Conservation (phyloP, 2,888 invertebrate species). For the Epistrophe eligans region DNA sequence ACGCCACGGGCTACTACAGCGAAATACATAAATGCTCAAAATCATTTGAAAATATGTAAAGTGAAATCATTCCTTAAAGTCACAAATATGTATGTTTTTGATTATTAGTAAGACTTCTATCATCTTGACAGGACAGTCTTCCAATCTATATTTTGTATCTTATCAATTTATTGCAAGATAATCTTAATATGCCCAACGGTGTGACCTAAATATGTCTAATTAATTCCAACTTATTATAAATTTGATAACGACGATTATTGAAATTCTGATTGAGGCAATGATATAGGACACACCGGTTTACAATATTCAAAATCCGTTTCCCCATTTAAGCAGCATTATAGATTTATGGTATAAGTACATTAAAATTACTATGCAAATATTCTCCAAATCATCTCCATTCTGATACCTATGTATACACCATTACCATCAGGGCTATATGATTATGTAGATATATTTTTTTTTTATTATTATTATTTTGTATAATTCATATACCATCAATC, state of each 20-base stretch:
- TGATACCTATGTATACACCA: no score
- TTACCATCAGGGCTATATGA: neutral
- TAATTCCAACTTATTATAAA: neutral
- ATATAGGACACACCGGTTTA: neutral
- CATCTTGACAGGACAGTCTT: no score
- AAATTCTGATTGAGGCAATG: neutral
- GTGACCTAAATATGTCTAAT: no score
- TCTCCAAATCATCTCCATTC: slow-evolving; percentile 16
- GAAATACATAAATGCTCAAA: no score
- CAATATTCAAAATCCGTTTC: neutral
- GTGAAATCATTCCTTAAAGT: no score
- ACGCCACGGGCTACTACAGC: no score
- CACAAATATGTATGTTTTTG: no score
- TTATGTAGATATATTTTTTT: slow-evolving; percentile 12
- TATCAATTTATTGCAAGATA: no score
- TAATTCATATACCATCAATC: slow-evolving; percentile 53
- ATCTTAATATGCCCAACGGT: no score
- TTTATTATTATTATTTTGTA: slow-evolving; percentile 7
- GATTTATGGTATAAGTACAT: neutral
- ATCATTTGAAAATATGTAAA: no score
- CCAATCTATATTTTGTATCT: no score
- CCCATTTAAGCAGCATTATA: neutral
- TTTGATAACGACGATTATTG: neutral
- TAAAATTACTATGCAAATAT: slow-evolving; percentile 29
- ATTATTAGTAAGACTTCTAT: no score